Evolutionary conservation across 23 tunicate species (phyloP), one percentile per base, ranked within the genome.

Genomic region (Clavelina lepadiformis): DNA sequence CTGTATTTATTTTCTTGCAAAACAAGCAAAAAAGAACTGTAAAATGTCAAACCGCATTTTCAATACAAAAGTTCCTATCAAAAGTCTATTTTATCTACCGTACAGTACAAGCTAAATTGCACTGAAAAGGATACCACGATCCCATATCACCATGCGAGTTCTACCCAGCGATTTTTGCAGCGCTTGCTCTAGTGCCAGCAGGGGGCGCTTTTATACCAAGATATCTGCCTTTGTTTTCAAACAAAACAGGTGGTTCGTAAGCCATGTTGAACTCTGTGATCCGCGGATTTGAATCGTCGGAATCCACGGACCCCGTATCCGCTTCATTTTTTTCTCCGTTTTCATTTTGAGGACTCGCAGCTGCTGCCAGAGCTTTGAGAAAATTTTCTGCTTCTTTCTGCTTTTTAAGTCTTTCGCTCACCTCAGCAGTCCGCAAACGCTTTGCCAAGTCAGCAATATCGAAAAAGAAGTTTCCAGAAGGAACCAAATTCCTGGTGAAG

Each of bases 241-340:
- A 82, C 66, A 82, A 54, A 29, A 74, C 54, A 15, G 91, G 91
- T 1, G 91, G 91, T 35, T 82, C 91, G 31, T 72, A 74, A 21
- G 75, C 33, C 80, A 74, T 82, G 47, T 64, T 67, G 13, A 74
- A 67, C 13, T 60, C 62, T 31, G 59, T 74, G 20, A 38, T 31
- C 30, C 61, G 77, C 24, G 36, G 44, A 22, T 44, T 30, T 2
- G 86, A 79, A 33, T 82, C 91, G 1, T 31, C 0, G 11, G 91
- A 82, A 15, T 25, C 63, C 32, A 65, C 52, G 2, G 91, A 82
- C 18, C 73, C 70, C 1, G 61, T 38, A 19, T 78, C 84, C 7
- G 41, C 37, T 4, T 58, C 62, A 4, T 51, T 69, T 2, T 74
- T 15, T 8, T 11, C 49, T 8, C 11, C 49, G 11, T 41, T 11